These are phyloP conservation scores for Leptura quadrifasciata DNA, from an alignment of 2,888 invertebrate species.

Conservation along the genomic window DNA sequence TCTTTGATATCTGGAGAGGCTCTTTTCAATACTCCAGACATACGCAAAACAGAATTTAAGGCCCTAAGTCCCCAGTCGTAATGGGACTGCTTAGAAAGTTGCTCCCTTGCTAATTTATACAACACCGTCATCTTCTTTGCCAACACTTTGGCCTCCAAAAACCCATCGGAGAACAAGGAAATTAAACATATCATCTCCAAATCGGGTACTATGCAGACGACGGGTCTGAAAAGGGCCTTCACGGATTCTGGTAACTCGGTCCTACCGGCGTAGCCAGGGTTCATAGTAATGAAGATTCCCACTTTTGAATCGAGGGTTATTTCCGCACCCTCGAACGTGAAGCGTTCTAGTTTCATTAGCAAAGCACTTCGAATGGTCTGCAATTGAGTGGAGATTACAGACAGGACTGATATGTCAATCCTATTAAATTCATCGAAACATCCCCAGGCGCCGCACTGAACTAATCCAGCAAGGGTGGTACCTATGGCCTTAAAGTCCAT, in stretches of 20 bases:
- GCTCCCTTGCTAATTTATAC: constrained; percentile 90
- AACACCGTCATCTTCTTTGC: constrained; percentile 96
- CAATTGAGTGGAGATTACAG: constrained; percentile 93
- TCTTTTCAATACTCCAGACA: constrained; percentile 92
- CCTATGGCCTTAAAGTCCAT: constrained; percentile 93
- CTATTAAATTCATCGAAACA: constrained; percentile 97
- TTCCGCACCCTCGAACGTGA: constrained; percentile 81
- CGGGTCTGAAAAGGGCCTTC: constrained; percentile 93
- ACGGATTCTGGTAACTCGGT: constrained; percentile 95
- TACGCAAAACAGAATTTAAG: constrained; percentile 91
- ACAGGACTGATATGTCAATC: constrained; percentile 93
- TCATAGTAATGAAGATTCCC: constrained; percentile 97
- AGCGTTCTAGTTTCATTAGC: constrained; percentile 83
- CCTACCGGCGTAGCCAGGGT: constrained; percentile 94
- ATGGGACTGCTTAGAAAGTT: constrained; percentile 93
- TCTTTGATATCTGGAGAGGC: constrained; percentile 87
- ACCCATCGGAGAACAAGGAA: constrained; percentile 94
- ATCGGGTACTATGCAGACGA: constrained; percentile 94
- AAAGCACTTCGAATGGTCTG: constrained; percentile 92
- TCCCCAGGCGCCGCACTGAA: constrained; percentile 95
- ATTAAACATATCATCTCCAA: constrained; percentile 94
- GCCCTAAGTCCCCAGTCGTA: constrained; percentile 96
- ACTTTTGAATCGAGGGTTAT: constrained; percentile 89
- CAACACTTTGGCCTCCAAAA: constrained; percentile 90
- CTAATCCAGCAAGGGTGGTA: constrained; percentile 84